Evolutionary conservation across 92 coral and sea anemone genomes (phyloP).

Genomic region (Micromussa lordhowensis): DNA sequence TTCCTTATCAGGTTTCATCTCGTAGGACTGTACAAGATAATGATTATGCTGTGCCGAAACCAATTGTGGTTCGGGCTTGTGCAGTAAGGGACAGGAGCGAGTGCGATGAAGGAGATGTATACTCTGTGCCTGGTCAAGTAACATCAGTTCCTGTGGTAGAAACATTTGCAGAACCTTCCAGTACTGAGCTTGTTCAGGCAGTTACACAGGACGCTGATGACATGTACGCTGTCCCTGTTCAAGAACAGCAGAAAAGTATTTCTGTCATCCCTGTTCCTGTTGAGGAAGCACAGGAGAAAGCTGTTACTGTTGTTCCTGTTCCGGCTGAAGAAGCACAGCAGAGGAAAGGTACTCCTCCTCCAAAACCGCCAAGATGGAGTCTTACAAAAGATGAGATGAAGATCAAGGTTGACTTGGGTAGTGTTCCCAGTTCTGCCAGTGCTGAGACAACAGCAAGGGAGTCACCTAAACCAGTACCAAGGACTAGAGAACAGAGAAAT

Average conservation of each 20-base stretch:
- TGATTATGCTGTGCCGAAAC: conserved; percentile 48
- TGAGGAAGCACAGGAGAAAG: not conserved
- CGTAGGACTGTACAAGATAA: not conserved
- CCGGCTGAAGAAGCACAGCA: not conserved
- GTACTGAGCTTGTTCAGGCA: not conserved
- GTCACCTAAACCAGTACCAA: conserved; percentile 39
- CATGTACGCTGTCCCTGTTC: conserved; percentile 9
- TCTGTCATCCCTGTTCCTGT: conserved; percentile 14
- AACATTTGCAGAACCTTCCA: conserved; percentile 7
- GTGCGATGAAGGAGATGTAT: conserved; percentile 29
- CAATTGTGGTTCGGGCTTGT: conserved; percentile 17
- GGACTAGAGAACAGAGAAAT: conserved; percentile 14
- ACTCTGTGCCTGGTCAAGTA: conserved; percentile 51
- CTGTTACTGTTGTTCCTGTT: conserved; percentile 2
- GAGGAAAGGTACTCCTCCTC: conserved; percentile 40
- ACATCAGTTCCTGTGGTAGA: conserved; percentile 39
- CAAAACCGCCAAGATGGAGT: conserved; percentile 73
- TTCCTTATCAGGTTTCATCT: conserved; percentile 15
- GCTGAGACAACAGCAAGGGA: not conserved
- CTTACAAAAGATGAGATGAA: conserved; percentile 9
- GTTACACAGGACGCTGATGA: not conserved
- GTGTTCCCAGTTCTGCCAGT: not conserved
- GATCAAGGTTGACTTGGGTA: not conserved
- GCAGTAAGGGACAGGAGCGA: conserved; percentile 23
- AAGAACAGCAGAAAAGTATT: not conserved